Percentiles rank a stretch among this genome's conserved stretches.
Evolutionary conservation across 2,888 invertebrate genomes (phyloP).

Genomic region (Tricholauxania praeusta): DNA sequence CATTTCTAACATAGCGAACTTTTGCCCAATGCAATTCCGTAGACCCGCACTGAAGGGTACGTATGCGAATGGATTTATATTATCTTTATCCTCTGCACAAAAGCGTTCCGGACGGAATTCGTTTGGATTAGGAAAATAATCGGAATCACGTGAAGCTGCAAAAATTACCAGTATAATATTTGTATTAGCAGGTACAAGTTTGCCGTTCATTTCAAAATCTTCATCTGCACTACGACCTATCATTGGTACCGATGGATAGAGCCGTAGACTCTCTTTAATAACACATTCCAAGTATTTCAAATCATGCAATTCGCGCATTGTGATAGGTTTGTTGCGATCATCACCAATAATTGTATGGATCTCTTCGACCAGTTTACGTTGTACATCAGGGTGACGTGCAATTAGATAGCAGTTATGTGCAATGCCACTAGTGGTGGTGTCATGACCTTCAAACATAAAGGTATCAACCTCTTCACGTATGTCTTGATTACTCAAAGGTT

Average conservation of each 20-base stretch:
- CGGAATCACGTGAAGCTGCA: conserved; percentile 56
- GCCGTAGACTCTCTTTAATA: too few relatives aligned
- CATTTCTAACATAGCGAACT: too few relatives aligned
- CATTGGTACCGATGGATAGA: too few relatives aligned
- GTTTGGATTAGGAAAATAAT: conserved; percentile 57
- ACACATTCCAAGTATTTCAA: too few relatives aligned
- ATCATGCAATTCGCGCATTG: conserved; percentile 53
- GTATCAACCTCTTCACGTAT: conserved; percentile 77
- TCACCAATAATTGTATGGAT: conserved; percentile 54
- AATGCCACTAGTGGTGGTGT: conserved; percentile 61
- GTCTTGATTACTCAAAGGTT: conserved; percentile 70
- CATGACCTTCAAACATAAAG: conserved; percentile 71
- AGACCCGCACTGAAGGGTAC: too few relatives aligned
- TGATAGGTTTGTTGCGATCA: conserved; percentile 49
- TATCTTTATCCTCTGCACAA: conserved; percentile 55
- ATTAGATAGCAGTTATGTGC: conserved; percentile 57
- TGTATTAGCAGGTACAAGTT: conserved; percentile 56
- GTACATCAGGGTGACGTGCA: conserved; percentile 57
- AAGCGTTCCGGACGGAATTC: conserved; percentile 62
- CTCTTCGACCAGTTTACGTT: conserved; percentile 55
- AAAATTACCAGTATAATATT: conserved; percentile 56
- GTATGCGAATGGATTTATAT: conserved; percentile 65
- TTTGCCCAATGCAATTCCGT: too few relatives aligned
- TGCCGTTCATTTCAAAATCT: conserved; percentile 66
- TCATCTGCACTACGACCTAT: conserved; percentile 69